Evolutionary conservation across 2,797 vertebrate genomes (phyloP), one percentile per base, ranked within the genome.

Genomic region (Dermochelys coriacea): DNA sequence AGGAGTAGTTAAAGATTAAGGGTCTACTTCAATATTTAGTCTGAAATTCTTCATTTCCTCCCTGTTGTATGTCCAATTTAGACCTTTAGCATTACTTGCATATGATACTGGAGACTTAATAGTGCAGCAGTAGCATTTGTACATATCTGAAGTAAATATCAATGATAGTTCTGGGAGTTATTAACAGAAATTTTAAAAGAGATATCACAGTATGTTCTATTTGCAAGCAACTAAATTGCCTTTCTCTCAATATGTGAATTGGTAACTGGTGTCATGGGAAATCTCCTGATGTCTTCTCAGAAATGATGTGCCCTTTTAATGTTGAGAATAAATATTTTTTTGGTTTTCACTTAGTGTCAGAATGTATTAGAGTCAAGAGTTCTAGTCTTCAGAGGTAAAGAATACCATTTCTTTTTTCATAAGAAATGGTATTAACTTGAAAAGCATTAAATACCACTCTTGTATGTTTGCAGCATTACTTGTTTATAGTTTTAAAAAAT

Each of bases 131-230:
- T 77, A 86, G 1, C 2, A 71, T 45, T 80, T 9, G 21, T 52
- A 50, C n/a, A 85, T 80, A 95, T 88, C 37, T 79, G 91, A 86
- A 79, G 5, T 57, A 92, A 91, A 54, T 34, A 85, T 45, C 41
- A 94, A 6, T 5, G n/a, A n/a, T 2, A 80, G 5, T 50, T 82
- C 49, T 1, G 21, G 6, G 51, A 91, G 41, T 25, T 23, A 87
- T 71, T 51, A 68, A 85, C 1, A 45, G 21, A 84, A 84, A 68
- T 21, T 80, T 86, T 25, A 84, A 89, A 82, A 77, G 16, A 37
- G 27, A 2, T 55, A 52, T 18, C 64, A 5, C 82, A 91, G 49
- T 37, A 88, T 91, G 45, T 87, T 82, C 37, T 82, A 47, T n/a
- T 85, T n/a, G 71, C 29, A 85, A 93, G 87, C 7, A 34, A 47